phyloP scores from a whole-genome alignment of 2,888 invertebrate genomes.

The Acanthosoma haemorrhoidale region DNA sequence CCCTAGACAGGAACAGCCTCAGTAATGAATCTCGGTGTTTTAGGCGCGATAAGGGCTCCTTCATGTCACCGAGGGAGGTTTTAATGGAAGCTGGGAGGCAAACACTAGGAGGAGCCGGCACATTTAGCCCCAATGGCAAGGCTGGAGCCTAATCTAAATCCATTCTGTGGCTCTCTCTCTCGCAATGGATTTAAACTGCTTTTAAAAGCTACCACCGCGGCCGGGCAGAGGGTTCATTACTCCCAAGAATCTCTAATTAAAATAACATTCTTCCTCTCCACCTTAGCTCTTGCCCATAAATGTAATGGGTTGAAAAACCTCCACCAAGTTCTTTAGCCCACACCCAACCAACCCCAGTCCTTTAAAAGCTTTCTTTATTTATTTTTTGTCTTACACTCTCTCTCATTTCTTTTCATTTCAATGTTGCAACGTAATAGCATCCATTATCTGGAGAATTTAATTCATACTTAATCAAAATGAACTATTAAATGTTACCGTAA shows the following conservation, averaged over 20 bases:
- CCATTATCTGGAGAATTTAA: too few relatives aligned
- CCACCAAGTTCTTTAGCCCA: not conserved
- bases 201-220: not conserved
- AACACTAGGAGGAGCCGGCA: not conserved
- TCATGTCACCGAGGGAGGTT: not conserved
- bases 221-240: not conserved
- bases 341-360: not conserved
- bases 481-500: too few relatives aligned
- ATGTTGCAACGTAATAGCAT: too few relatives aligned
- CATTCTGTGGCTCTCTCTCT: not conserved
- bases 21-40: not conserved
- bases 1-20: too few relatives aligned
- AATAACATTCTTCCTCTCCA: conserved; percentile 10
- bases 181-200: conserved; percentile 10
- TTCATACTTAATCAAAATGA: too few relatives aligned
- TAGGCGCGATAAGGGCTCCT: not conserved
- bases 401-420: too few relatives aligned
- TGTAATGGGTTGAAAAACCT: conserved; percentile 3
- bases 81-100: conserved; percentile 5
- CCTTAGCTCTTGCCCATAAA: not conserved
- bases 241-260: conserved; percentile 8
- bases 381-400: too few relatives aligned
- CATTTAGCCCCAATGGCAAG: not conserved
- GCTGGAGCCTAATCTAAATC: not conserved
- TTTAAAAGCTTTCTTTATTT: conserved; percentile 8